Evolutionary conservation across 2,888 invertebrate genomes (phyloP).

Genomic region (Schizotus pectinicornis): DNA sequence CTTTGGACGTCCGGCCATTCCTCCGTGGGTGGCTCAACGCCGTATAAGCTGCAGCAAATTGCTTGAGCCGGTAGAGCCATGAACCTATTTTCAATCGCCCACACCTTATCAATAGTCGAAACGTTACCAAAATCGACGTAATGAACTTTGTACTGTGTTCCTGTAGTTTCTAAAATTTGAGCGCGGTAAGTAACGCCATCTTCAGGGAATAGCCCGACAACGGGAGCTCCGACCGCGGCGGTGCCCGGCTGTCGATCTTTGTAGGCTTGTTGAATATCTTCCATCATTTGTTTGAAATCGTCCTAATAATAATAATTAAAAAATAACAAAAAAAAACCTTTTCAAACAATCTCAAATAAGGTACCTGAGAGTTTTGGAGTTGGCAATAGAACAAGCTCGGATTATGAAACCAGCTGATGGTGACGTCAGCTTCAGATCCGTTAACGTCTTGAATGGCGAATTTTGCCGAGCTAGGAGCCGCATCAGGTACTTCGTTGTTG

Average conservation of each 20-base stretch:
- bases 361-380: slow-evolving; percentile 45
- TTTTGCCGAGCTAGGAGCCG: slow-evolving; percentile 42
- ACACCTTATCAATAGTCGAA: slow-evolving; percentile 71
- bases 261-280: slow-evolving; percentile 72
- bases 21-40: slow-evolving; percentile 65
- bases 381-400: slow-evolving; percentile 72
- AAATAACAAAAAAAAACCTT: slow-evolving; percentile 11
- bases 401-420: slow-evolving; percentile 77
- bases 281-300: slow-evolving; percentile 73
- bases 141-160: slow-evolving; percentile 65
- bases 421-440: slow-evolving; percentile 62
- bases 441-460: slow-evolving; percentile 50
- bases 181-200: slow-evolving; percentile 77
- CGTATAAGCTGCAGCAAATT: slow-evolving; percentile 69
- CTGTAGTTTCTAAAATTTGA: slow-evolving; percentile 62
- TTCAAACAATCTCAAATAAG: background rate
- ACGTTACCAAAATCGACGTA: slow-evolving; percentile 81
- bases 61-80: slow-evolving; percentile 74
- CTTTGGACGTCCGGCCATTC: slow-evolving; percentile 65
- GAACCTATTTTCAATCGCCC: slow-evolving; percentile 71
- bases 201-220: slow-evolving; percentile 73
- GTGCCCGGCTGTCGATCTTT: slow-evolving; percentile 53
- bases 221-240: slow-evolving; percentile 66
- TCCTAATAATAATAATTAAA: slow-evolving; percentile 41
- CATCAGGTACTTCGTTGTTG: slow-evolving; percentile 39